phyloP scores from a whole-genome alignment of 2,888 invertebrate species.

The Isoperla grammatica region DNA sequence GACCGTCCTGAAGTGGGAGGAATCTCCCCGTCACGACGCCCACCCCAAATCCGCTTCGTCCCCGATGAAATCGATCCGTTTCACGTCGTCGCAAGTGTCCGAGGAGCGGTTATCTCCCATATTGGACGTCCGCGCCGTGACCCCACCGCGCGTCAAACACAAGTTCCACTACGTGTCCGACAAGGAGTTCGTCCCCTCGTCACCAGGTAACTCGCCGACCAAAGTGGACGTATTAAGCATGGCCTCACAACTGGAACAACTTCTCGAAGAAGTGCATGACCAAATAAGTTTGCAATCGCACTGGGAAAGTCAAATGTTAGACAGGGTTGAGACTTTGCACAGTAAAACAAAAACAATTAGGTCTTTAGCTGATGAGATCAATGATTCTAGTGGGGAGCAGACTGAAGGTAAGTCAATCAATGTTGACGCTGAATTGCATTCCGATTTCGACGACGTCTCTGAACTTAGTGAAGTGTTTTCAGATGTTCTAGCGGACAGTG shows the following conservation, averaged over 20 bases:
- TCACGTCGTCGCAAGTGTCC: conserved; percentile 28
- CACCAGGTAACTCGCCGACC: conserved; percentile 40
- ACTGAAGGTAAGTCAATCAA: conserved; percentile 29
- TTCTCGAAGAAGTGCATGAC: conserved; percentile 44
- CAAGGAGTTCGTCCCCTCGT: conserved; percentile 30
- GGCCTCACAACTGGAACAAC: conserved; percentile 47
- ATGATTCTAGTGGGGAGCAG: conserved; percentile 16
- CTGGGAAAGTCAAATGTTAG: conserved; percentile 23
- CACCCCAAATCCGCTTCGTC: conserved; percentile 9
- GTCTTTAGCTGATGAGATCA: conserved; percentile 18
- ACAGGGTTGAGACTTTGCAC: conserved; percentile 29
- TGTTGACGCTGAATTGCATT: no score
- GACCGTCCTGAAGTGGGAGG: background rate
- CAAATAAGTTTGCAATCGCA: conserved; percentile 3
- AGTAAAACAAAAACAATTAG: conserved; percentile 22
- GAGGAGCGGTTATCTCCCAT: conserved; percentile 44
- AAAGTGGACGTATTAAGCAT: conserved; percentile 44
- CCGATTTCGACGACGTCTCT: background rate
- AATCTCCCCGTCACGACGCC: conserved; percentile 9
- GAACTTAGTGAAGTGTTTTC: background rate
- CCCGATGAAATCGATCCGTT: conserved; percentile 19
- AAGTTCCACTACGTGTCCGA: conserved; percentile 40
- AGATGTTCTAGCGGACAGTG: background rate
- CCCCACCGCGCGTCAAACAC: conserved; percentile 43
- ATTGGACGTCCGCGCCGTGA: conserved; percentile 42